Evolutionary conservation across 2,888 invertebrate species (phyloP).

Genomic region (Drosophila anomalata): DNA sequence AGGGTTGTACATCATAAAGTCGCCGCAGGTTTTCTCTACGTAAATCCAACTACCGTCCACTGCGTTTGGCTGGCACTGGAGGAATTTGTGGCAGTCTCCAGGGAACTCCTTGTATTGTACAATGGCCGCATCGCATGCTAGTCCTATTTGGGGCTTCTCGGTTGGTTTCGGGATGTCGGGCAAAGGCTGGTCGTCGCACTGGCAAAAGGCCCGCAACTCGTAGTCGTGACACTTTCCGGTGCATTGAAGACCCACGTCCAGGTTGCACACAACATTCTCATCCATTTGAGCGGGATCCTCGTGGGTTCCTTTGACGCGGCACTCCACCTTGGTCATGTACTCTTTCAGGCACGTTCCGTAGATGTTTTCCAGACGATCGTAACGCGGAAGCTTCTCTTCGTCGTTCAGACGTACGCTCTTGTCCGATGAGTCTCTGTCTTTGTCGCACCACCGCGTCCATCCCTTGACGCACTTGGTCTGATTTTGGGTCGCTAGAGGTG

Average conservation of each 20-base stretch:
- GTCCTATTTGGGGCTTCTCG: slow-evolving; percentile 72
- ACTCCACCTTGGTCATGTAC: slow-evolving; percentile 89
- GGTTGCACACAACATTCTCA: slow-evolving; percentile 90
- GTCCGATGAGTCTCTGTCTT: slow-evolving; percentile 74
- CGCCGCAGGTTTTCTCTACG: slow-evolving; percentile 88
- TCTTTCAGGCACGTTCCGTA: slow-evolving; percentile 86
- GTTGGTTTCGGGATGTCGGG: slow-evolving; percentile 54
- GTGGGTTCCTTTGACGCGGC: slow-evolving; percentile 88
- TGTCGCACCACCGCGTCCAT: slow-evolving; percentile 92
- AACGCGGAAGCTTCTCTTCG: slow-evolving; percentile 81
- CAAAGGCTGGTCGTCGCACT: slow-evolving; percentile 84
- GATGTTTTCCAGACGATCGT: slow-evolving; percentile 79
- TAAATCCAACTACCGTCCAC: slow-evolving; percentile 83
- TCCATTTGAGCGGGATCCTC: slow-evolving; percentile 88
- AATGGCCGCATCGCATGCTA: slow-evolving; percentile 82
- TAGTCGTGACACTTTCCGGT: slow-evolving; percentile 90
- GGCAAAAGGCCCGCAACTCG: slow-evolving; percentile 91
- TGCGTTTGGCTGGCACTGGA: slow-evolving; percentile 87
- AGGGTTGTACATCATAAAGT: slow-evolving; percentile 88
- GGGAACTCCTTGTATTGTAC: slow-evolving; percentile 87
- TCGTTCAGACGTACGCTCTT: slow-evolving; percentile 78
- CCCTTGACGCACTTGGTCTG: slow-evolving; percentile 87
- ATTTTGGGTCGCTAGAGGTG: slow-evolving; percentile 69
- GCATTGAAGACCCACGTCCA: slow-evolving; percentile 90
- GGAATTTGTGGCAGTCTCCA: slow-evolving; percentile 88